Evolutionary conservation across 2,113 vertebrate genomes (phyloP).

Genomic region (Bubo bubo): DNA sequence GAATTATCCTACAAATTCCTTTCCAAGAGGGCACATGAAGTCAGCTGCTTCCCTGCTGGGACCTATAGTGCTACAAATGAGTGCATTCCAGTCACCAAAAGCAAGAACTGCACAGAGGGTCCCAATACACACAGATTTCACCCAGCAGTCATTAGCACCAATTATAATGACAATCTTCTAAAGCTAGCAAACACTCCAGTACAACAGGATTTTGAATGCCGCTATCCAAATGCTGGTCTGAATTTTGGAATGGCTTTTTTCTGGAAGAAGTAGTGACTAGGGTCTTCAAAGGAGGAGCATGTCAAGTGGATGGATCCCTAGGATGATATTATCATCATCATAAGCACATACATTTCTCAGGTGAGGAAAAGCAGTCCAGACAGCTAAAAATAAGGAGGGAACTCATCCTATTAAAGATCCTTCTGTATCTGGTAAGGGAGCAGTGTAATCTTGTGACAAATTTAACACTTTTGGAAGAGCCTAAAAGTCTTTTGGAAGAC

Average conservation of each 20-base stretch:
- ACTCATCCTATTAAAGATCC: not conserved
- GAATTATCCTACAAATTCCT: not conserved
- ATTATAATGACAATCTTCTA: not conserved
- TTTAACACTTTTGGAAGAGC: not conserved
- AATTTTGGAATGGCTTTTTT: not conserved
- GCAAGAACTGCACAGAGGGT: not conserved
- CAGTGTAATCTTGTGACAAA: not conserved
- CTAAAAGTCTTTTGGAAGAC: not conserved
- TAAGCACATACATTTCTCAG: not conserved
- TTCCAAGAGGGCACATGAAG: not conserved
- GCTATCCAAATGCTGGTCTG: not conserved
- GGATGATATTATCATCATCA: not conserved
- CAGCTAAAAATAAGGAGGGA: not conserved
- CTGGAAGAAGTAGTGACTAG: not conserved
- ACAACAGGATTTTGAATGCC: not conserved
- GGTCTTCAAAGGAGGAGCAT: not conserved
- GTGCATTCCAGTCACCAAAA: not conserved
- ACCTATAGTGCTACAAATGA: not conserved
- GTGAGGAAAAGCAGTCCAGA: not conserved
- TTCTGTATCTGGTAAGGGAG: not conserved
- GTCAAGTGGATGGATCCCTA: not conserved
- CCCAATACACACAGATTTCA: not conserved
- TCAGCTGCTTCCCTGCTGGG: not conserved
- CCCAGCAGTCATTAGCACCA: not conserved
- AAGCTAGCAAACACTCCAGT: not conserved